Conservation (phyloP, 1,140 invertebrate genomes). For the Hesperophylax magnus region DNA sequence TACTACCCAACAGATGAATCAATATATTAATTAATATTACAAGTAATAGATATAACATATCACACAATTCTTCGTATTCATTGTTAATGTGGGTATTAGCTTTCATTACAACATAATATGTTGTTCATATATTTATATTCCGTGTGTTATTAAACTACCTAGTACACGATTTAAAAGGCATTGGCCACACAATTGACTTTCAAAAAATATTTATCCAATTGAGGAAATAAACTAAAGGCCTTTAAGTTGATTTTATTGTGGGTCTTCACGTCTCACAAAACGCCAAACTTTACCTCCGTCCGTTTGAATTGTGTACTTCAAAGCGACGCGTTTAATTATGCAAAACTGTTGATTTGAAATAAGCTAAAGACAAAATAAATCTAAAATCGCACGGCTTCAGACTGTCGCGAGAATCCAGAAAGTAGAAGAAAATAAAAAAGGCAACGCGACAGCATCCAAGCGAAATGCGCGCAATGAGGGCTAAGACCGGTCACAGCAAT, state of each 20-base stretch:
- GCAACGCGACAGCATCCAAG: not conserved
- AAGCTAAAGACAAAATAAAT: not conserved
- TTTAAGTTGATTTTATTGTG: not conserved
- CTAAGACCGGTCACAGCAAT: not conserved
- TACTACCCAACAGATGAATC: too few species aligned
- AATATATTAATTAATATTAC: too few species aligned
- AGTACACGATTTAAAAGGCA: too few species aligned
- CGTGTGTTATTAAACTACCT: too few species aligned
- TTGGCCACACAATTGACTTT: too few species aligned
- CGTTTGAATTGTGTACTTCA: not conserved
- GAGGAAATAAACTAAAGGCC: too few species aligned
- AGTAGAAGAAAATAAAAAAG: not conserved
- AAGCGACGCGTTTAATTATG: not conserved
- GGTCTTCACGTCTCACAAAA: not conserved
- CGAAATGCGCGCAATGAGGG: conserved; percentile 16
- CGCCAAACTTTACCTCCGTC: not conserved
- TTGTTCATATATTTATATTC: too few species aligned
- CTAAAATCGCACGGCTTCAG: not conserved
- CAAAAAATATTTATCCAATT: too few species aligned
- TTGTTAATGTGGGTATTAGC: too few species aligned
- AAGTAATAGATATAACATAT: too few species aligned
- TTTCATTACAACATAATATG: too few species aligned
- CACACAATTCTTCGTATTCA: too few species aligned
- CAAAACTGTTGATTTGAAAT: not conserved
- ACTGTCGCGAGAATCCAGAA: not conserved